Base-by-base conservation (phyloP, 2,113 vertebrate species). In the Phrynocephalus versicolor region DNA sequence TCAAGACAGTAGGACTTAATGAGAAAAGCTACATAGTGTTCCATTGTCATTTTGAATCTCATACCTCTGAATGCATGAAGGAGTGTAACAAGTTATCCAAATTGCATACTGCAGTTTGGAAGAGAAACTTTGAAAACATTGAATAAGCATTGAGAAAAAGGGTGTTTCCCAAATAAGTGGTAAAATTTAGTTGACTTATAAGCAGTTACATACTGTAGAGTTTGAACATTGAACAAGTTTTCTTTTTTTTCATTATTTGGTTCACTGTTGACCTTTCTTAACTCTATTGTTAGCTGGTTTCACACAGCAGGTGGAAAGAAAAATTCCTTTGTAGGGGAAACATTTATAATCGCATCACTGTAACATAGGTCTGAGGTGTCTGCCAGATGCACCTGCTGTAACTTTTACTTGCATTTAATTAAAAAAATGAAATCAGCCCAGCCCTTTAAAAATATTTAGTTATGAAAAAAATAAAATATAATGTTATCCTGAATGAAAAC, bases 351-450 rank as follows among this genome's bases (percentile, higher is more conserved):
- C 45, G 39, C 57, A 70, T 57, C 78, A 70, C 9, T 45, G 70
- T 70, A 85, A 78, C 25, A 23, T 70, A 57, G 80, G 67, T 70
- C 18, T 23, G 30, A 64, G 35, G 64, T 67, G 41, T 71, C 51
- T 25, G n/a, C 60, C 60, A 84, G 60, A 37, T 84, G 82, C 82
- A 67, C 82, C 82, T 84, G 82, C 72, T 67, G 55, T 45, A 85
- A 67, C 27, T 60, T 51, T 79, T 72, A 79, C 72, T 85, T 85
- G 55, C 27, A 41, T 62, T 62, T 70, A 70, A 71, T 41, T 67
- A 57, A 58, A 72, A 79, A 70, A 57, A 65, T 77, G n/a, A 82
- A 67, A 76, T 27, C 30, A 41, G 27, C 30, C 35, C 1, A 55
- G 41, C 19, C 21, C 58, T 76, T 67, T 37, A 35, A 19, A 67